Conservation (phyloP, 2,113 vertebrate genomes). For the Chrysochloris asiatica region DNA sequence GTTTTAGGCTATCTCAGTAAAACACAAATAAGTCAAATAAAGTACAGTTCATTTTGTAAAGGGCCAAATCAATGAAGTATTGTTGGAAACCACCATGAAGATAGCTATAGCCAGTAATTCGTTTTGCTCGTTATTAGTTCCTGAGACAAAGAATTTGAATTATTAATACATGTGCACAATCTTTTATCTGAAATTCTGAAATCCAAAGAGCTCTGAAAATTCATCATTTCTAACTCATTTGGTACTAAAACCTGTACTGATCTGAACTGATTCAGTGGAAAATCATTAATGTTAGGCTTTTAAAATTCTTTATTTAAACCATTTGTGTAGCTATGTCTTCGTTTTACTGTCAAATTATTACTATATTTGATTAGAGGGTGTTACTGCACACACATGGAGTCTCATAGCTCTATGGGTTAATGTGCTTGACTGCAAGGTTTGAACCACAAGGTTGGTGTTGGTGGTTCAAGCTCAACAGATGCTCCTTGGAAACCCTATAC, state of each 20-base stretch:
- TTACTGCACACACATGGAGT: too few species aligned
- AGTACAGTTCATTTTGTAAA: conserved; percentile 44
- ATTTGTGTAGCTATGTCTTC: too few species aligned
- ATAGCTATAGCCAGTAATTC: not conserved
- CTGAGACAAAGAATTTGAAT: not conserved
- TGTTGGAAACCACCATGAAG: conserved; percentile 30
- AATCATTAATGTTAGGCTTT: too few species aligned
- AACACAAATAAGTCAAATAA: conserved; percentile 49
- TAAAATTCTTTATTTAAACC: too few species aligned
- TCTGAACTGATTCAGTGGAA: conserved; percentile 11
- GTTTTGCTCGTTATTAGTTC: not conserved
- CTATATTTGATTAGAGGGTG: too few species aligned
- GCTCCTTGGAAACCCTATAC: too few species aligned
- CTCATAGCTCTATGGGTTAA: too few species aligned
- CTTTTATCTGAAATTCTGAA: conserved; percentile 23
- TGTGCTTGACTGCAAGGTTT: too few species aligned
- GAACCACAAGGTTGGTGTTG: too few species aligned
- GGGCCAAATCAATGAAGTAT: conserved; percentile 19
- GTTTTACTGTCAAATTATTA: too few species aligned
- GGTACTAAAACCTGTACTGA: not conserved
- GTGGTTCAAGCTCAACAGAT: too few species aligned
- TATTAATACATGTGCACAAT: not conserved
- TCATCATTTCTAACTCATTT: not conserved
- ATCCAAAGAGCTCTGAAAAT: conserved; percentile 5
- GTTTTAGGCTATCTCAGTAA: conserved; percentile 23